Evolutionary conservation across 2,888 invertebrate species (phyloP), one percentile per base, ranked within the genome.

Genomic region (Macropis europaea): DNA sequence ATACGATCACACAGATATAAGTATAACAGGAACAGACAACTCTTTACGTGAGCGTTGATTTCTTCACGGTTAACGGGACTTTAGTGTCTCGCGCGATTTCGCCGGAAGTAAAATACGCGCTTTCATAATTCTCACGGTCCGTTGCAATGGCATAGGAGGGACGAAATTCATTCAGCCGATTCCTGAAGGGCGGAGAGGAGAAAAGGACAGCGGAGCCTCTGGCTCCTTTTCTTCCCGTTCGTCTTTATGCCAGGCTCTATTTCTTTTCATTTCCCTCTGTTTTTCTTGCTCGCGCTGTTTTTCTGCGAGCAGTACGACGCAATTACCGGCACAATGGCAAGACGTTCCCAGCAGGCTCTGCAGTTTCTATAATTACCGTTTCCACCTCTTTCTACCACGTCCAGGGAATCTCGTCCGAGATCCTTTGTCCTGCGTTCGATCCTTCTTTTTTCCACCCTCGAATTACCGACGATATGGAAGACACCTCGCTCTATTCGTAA

Each of bases 271-370:
- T 47, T 26, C 40, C 11, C 30, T 47, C 62, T 66, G 22, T 56
- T 24, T 50, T 45, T 42, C 48, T 22, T n/a, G 9, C 43, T 34
- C 19, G 26, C 38, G 42, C 53, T 48, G 52, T 61, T 67, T 66
- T 60, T 62, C 68, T 40, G 28, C 54, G 54, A 57, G 68, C 68
- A 72, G 77, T 79, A 68, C 76, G 63, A 71, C 61, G 83, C 82
- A 82, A 82, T 82, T 82, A 83, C 83, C 53, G 71, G 68, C 79
- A 73, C 74, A 83, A 82, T 73, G 77, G 69, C 64, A 77, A 82
- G 79, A 79, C 82, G 75, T 83, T 82, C 67, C 54, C 69, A 66
- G 22, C 82, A 82, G 76, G 38, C 64, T 54, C 22, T 15, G 71
- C 54, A 70, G 76, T 79, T 68, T 75, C 79, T 75, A 75, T 83